Evolutionary conservation across 1,140 invertebrate species (phyloP).

Genomic region (Spodoptera litura): DNA sequence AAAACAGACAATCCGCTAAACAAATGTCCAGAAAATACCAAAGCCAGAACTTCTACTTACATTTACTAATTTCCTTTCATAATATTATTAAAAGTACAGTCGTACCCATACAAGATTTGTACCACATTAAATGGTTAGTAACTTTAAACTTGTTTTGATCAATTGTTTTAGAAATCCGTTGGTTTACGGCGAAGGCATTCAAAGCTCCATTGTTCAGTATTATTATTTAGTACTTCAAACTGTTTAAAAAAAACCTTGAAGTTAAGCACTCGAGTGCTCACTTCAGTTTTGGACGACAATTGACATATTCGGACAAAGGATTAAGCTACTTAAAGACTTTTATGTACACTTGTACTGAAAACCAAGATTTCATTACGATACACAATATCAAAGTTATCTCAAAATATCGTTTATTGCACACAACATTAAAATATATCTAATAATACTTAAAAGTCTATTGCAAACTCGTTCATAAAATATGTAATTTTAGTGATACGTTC

Average conservation of each 20-base stretch:
- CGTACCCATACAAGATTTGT: constrained; percentile 4
- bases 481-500: constrained; percentile 13
- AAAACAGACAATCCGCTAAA: neutral
- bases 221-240: constrained; percentile 46
- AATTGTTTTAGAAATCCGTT: constrained; percentile 58
- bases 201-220: constrained; percentile 60
- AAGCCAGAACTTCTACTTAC: neutral
- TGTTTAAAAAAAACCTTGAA: constrained; percentile 28
- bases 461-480: neutral
- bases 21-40: neutral
- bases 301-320: constrained; percentile 1
- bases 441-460: neutral
- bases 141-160: constrained; percentile 59
- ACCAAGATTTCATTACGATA: too few species aligned
- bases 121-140: constrained; percentile 48
- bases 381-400: too few species aligned
- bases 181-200: constrained; percentile 51
- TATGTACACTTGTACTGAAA: neutral
- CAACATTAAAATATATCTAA: too few species aligned
- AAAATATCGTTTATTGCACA: too few species aligned
- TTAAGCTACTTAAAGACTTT: constrained; percentile 4
- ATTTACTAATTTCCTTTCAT: neutral
- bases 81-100: constrained; percentile 17
- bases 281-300: constrained; percentile 4
- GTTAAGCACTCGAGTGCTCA: neutral